Percentiles rank a stretch among this genome's conserved stretches.
Evolutionary conservation across 2,113 vertebrate species (phyloP).

Genomic region (Entelurus aequoreus): DNA sequence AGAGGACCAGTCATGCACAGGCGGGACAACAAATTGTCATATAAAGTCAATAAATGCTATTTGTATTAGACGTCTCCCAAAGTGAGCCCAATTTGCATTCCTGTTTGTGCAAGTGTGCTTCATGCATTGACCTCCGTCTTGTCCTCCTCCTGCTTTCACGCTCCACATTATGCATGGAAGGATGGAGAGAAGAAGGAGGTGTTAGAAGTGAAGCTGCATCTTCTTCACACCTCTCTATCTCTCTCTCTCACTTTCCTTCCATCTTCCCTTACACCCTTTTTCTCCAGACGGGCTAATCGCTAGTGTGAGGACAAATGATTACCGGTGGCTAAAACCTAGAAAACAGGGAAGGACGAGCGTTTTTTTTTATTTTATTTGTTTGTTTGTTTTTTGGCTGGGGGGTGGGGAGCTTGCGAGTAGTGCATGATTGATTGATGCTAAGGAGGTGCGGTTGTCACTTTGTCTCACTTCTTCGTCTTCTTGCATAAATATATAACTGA

Average conservation of each 20-base stretch:
- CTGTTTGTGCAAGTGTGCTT: conserved; percentile 13
- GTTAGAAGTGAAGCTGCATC: conserved; percentile 59
- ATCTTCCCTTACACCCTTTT: conserved; percentile 5
- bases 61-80: no score
- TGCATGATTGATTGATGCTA: conserved; percentile 10
- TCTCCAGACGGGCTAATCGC: conserved; percentile 49
- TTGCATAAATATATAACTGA: no score
- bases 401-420: conserved; percentile 3
- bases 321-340: conserved; percentile 12
- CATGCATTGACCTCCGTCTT: conserved; percentile 47
- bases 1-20: no score
- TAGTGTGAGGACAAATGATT: conserved; percentile 37
- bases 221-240: conserved; percentile 53
- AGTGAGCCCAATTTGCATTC: background rate
- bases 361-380: conserved; percentile 5
- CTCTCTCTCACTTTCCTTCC: conserved; percentile 25
- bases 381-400: background rate
- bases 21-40: no score
- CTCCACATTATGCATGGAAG: conserved; percentile 49
- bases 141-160: conserved; percentile 60
- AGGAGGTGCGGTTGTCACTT: conserved; percentile 24
- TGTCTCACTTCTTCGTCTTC: no score
- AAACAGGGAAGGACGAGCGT: conserved; percentile 23
- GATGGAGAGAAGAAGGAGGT: conserved; percentile 44
- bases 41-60: no score